Base-by-base conservation (phyloP, 2,113 vertebrate species). In the Pelmatolapia mariae region DNA sequence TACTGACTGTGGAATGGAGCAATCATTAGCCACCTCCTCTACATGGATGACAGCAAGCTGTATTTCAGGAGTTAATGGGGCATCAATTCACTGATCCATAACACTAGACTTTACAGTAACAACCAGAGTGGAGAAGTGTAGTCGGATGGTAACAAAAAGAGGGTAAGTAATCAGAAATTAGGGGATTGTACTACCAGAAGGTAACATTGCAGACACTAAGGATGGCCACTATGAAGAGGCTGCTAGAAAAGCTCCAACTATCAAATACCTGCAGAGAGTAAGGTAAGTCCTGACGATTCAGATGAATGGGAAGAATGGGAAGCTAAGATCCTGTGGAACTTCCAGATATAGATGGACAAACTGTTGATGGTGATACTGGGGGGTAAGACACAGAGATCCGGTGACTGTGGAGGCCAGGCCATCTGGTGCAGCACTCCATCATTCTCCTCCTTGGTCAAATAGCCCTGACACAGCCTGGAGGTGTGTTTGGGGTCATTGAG, bases 321-420 rank as follows among this genome's bases (percentile, higher is more conserved):
- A 59, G 56, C 56, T 29, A 59, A 59, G 56, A 59, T 59, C 4
- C 13, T 1, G 24, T 59, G 26, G 26, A 61, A 61, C 15, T 61
- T 61, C 57, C 26, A 61, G 3, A 61, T 61, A 4, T 18, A 59
- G 57, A 59, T 31, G 36, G 36, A 36, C 36, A 36, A 36, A 36
- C 36, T 9, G 26, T 0, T 0, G 1, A 59, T 31, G 3, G 2
- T 59, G 56, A 29, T 9, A 59, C 56, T 29, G 13, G 13, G 26
- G 26, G 26, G 26, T 59, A 9, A 59, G 56, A 59, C 56, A 59
- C 56, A 59, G 56, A 18, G 26, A 31, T 59, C 56, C 2, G 0
- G 13, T 31, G 57, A 18, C 57, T 61, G 57, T 61, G 26, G 57
- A 31, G 26, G 15, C 26, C 57, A 61, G 57, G 15, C 57, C 5